These are phyloP conservation scores for Samia ricini DNA, from an alignment of 1,140 invertebrate genomes.

Conservation along the genomic window DNA sequence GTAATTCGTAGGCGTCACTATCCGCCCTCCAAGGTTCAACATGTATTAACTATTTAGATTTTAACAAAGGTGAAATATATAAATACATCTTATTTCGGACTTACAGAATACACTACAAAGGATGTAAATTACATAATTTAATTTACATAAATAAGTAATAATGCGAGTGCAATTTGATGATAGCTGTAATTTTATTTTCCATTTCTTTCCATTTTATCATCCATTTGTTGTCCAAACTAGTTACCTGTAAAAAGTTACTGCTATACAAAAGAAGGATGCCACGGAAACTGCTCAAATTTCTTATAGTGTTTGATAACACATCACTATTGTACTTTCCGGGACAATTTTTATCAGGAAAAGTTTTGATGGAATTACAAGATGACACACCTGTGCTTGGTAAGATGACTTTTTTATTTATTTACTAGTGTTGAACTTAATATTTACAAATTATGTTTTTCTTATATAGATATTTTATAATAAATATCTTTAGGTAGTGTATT, in stretches of 20 bases:
- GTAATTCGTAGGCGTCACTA: constrained; percentile 42
- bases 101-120: constrained; percentile 10
- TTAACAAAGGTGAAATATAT: neutral
- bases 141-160: constrained; percentile 14
- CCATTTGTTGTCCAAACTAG: neutral
- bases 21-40: constrained; percentile 34
- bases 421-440: neutral
- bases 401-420: constrained; percentile 8
- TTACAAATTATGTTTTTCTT: neutral
- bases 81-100: neutral
- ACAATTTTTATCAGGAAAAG: constrained; percentile 93
- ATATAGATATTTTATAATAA: neutral
- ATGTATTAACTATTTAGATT: constrained; percentile 5
- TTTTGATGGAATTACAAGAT: constrained; percentile 94
- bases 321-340: constrained; percentile 95
- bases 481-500: neutral
- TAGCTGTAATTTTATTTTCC: neutral
- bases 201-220: neutral
- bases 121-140: constrained; percentile 25
- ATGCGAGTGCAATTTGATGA: neutral
- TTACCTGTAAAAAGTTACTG: neutral
- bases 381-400: constrained; percentile 91
- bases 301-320: constrained; percentile 96
- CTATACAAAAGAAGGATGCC: constrained; percentile 80
- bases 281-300: constrained; percentile 93